Base-by-base conservation (phyloP, 2,888 invertebrate genomes). In the Hypomecis punctinalis region DNA sequence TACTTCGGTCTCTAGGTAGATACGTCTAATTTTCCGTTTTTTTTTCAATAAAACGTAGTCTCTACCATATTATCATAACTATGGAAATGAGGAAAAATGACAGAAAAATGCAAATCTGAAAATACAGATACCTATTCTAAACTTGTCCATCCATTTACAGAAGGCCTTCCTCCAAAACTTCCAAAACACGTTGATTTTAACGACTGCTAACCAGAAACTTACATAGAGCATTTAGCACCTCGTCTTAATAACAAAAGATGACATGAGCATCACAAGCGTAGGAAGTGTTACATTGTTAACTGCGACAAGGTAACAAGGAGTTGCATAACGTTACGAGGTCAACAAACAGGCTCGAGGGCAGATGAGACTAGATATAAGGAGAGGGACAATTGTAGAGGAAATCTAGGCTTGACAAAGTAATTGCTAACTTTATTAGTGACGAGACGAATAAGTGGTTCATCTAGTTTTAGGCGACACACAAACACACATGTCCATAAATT, bases 251-350 rank as follows among this genome's bases (percentile, higher is more conserved):
- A 62, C 55, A 66, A 62, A 55, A 59, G 43, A 11, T 48, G 11
- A 55, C 56, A 57, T 47, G 51, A 33, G 39, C 37, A 46, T 23
- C 13, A 66, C 46, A 23, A 35, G 48, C 40, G 42, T 56, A 60
- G 55, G 58, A 61, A 59, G 55, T 58, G 53, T 59, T 8, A 61
- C 13, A 48, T 37, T 13, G 58, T 58, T 43, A 66, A 62, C 36
- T 23, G 10, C 39, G 52, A 56, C 64, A 60, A 60, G 56, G 64
- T 42, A 49, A 60, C 63, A 45, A 43, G 37, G 8, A 56, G 63
- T 81, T 82, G 76, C 79, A 75, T 79, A 79, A 77, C 71, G 71
- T 68, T 72, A 77, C 76, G 77, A 80, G 79, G 81, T 75, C 79
- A 68, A 56, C 63, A 64, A 71, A 73, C 71, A 74, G 68, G 13